Base-by-base conservation (phyloP, 1,140 invertebrate genomes). In the Drosophila guanche region DNA sequence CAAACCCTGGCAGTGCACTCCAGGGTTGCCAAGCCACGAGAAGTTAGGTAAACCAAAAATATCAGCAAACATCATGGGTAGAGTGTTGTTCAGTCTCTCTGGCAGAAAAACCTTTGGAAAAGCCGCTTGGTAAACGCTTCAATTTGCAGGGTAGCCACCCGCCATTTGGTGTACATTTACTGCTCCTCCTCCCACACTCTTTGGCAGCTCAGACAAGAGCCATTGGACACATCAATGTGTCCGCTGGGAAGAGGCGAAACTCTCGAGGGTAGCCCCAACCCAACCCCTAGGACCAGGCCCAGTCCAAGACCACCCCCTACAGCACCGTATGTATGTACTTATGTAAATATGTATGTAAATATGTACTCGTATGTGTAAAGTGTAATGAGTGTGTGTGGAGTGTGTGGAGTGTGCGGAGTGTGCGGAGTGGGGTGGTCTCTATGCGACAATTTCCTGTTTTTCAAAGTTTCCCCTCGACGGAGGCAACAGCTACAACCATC, bases 361-460 rank as follows among this genome's bases (percentile, higher is more conserved):
- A 37, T 20, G 16, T 20, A 20, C 1, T 20, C 33, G 6, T 12
- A 2, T 12, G 33, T 37, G 10, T 3, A 33, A 33, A 40, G 10
- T 55, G 29, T 37, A 10, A 4, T 48, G 2, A 12, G 10, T 40
- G 16, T 47, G 10, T 20, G 8, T 55, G n/a, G 37, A 40, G 40
- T 56, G 27, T 56, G 47, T 60, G 57, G 47, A 51, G 73, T 51
- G 78, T 25, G n/a, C 46, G n/a, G 33, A 46, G 40, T 56, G 27
- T 56, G 43, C 53, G 57, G 48, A 47, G 74, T 53, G 75, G 33
- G 33, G 33, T 37, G 33, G 33, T 80, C 61, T 79, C 69, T 78
- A 73, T 79, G 76, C 76, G 72, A 75, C 72, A 75, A 75, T 75
- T 75, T 75, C 72, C 72, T 75, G 77, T 71, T 73, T 79, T 66